A percentile compares a stretch with the other conserved stretches of the same genome.
phyloP scores from a whole-genome alignment of 1,140 invertebrate genomes.

The Trigoniulus corallinus region DNA sequence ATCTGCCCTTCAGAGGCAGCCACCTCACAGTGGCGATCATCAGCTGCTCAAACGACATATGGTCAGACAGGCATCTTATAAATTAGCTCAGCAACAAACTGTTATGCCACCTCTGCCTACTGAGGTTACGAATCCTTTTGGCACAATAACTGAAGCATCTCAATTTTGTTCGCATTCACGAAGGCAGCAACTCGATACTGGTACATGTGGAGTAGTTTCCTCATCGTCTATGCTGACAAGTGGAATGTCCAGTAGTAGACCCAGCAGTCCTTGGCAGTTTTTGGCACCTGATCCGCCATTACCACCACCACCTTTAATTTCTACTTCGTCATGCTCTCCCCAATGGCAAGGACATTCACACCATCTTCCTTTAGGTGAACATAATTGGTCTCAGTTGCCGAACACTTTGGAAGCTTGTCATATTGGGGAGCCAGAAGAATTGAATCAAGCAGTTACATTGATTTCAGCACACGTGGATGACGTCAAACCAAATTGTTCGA shows the following conservation, averaged over 20 bases:
- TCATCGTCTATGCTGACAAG: not conserved
- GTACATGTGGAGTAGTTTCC: not conserved
- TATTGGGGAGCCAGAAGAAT: too few species aligned
- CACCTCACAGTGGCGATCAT: slow-evolving; percentile 14
- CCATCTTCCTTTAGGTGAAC: not conserved
- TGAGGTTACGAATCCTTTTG: slow-evolving; percentile 1
- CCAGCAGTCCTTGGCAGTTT: not conserved
- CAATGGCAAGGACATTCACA: not conserved
- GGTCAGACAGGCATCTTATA: slow-evolving; percentile 58
- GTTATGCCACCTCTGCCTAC: slow-evolving; percentile 40
- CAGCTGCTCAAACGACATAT: slow-evolving; percentile 43
- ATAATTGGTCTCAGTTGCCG: slow-evolving; percentile 21
- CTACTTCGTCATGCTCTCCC: too few species aligned
- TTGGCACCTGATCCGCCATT: not conserved
- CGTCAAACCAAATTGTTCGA: not conserved
- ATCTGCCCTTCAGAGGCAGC: slow-evolving; percentile 39
- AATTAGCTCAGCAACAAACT: slow-evolving; percentile 47
- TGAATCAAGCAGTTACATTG: not conserved
- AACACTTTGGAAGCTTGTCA: slow-evolving; percentile 38
- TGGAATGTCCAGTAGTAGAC: not conserved
- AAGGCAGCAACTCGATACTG: not conserved
- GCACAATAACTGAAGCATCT: not conserved
- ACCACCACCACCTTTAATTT: not conserved
- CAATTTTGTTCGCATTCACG: not conserved
- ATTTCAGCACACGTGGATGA: not conserved